Conservation (phyloP, 2,888 invertebrate species). For the Xylocampa areola region DNA sequence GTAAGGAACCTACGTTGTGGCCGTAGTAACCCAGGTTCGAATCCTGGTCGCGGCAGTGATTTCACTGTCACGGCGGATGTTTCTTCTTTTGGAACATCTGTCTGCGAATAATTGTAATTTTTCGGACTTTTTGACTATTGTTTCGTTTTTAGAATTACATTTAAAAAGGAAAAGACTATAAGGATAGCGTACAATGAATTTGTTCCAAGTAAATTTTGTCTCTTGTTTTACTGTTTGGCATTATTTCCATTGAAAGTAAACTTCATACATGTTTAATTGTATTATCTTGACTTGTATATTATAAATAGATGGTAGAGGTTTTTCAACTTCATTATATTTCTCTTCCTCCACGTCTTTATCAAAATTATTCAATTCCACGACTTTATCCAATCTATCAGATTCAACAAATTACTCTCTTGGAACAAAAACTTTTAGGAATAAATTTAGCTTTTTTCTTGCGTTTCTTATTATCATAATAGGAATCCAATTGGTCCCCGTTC, state of each 20-base stretch:
- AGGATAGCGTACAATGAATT: too few relatives aligned
- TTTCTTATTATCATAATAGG: slow-evolving; percentile 34
- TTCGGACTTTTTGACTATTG: neutral
- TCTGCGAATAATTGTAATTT: neutral
- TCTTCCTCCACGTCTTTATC: neutral
- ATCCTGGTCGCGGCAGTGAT: slow-evolving; percentile 92
- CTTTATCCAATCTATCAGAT: slow-evolving; percentile 35
- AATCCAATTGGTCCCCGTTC: slow-evolving; percentile 48
- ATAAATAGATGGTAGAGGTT: neutral
- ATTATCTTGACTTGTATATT: too few relatives aligned
- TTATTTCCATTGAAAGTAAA: too few relatives aligned
- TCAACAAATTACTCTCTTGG: slow-evolving; percentile 18
- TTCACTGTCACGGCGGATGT: slow-evolving; percentile 66
- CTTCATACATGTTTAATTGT: too few relatives aligned
- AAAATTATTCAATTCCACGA: neutral
- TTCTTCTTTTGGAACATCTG: slow-evolving; percentile 7
- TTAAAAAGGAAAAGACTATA: too few relatives aligned
- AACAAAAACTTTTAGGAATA: slow-evolving; percentile 37
- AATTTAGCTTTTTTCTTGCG: slow-evolving; percentile 32
- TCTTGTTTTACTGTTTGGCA: too few relatives aligned
- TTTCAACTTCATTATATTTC: neutral
- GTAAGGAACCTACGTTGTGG: slow-evolving; percentile 93
- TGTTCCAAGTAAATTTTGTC: too few relatives aligned
- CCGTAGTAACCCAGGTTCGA: slow-evolving; percentile 92
- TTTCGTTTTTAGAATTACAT: too few relatives aligned